Percentiles rank a stretch among this genome's conserved stretches.
phyloP scores from a whole-genome alignment of 2,888 invertebrate genomes.

The Zelleria hepariella region DNA sequence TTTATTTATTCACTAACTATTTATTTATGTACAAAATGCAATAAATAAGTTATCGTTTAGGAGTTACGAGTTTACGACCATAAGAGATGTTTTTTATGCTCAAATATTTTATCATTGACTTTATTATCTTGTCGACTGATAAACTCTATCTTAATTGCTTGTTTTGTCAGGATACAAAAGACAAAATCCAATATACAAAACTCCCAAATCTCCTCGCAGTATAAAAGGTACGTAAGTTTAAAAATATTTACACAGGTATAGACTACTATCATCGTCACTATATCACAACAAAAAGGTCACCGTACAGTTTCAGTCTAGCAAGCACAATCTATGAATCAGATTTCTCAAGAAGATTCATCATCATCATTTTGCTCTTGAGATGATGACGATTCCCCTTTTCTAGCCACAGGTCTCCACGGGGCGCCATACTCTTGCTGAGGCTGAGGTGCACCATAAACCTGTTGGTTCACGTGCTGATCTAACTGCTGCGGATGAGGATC shows the following conservation, averaged over 20 bases:
- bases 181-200: no score
- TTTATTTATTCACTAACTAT: neutral
- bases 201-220: no score
- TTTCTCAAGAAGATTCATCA: neutral
- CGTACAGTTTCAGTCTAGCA: neutral
- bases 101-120: no score
- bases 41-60: neutral
- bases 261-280: neutral
- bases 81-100: no score
- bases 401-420: conserved; percentile 8
- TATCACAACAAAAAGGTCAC: neutral
- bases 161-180: neutral
- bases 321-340: neutral
- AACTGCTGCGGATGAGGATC: neutral
- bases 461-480: conserved; percentile 9
- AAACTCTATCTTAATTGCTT: neutral
- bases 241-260: neutral
- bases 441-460: conserved; percentile 14
- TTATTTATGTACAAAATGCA: neutral
- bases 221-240: no score
- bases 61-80: no score
- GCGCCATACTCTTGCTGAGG: conserved; percentile 24
- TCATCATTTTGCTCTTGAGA: neutral
- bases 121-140: no score
- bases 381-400: conserved; percentile 12